A percentile compares a stretch with the other conserved stretches of the same genome.
phyloP scores from a whole-genome alignment of 2,113 vertebrate genomes.

The Rhineura floridana region DNA sequence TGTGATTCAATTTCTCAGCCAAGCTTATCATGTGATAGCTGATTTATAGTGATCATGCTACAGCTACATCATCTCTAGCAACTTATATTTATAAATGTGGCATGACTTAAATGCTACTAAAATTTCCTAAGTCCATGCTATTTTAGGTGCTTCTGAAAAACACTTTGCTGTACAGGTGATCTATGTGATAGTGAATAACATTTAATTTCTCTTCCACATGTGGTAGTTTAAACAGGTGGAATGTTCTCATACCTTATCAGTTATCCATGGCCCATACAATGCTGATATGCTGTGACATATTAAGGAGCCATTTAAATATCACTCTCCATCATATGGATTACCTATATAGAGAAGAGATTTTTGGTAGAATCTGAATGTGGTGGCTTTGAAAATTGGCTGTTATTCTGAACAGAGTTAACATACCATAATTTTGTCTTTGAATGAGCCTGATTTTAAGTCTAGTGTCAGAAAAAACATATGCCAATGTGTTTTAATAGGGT shows the following conservation, averaged over 20 bases:
- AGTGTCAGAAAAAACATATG: constrained; percentile 14
- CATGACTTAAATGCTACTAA: neutral
- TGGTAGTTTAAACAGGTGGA: neutral
- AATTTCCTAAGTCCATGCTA: neutral
- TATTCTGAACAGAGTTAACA: neutral
- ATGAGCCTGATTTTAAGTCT: too few relatives aligned
- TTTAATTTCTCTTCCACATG: neutral
- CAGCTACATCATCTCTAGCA: neutral
- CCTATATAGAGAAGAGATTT: neutral
- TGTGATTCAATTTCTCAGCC: neutral
- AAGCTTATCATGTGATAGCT: neutral
- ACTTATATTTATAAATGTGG: neutral
- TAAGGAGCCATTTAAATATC: neutral
- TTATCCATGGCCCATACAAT: neutral
- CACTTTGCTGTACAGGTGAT: neutral
- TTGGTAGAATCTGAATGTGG: neutral
- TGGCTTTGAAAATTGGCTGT: neutral
- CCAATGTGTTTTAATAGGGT: rapidly evolving
- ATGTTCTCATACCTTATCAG: neutral
- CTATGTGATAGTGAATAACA: neutral
- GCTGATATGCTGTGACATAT: neutral
- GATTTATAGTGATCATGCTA: neutral
- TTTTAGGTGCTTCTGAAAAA: neutral
- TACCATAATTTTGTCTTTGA: neutral
- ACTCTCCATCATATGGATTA: neutral